Conservation (phyloP, 2,113 vertebrate species). For the Gymnocephalus cernua region DNA sequence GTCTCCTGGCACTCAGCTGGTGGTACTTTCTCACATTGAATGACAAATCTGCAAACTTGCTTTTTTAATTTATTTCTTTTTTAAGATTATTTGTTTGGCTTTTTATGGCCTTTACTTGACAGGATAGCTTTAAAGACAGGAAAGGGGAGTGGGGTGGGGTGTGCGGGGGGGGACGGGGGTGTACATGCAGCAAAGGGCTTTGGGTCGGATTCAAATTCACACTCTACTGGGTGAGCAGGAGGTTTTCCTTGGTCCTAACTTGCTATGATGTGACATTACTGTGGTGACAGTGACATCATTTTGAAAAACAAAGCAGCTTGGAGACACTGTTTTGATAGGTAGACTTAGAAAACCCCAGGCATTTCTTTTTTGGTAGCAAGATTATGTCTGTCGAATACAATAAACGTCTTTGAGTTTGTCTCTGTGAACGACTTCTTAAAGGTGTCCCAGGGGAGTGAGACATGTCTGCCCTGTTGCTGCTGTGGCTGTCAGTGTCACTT, state of each 20-base stretch:
- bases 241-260: not conserved
- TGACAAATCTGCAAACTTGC: slow-evolving; percentile 1
- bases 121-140: no score
- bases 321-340: not conserved
- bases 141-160: no score
- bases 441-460: not conserved
- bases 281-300: not conserved
- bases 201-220: no score
- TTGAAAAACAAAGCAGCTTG: slow-evolving; percentile 3
- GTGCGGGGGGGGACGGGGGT: no score
- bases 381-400: not conserved
- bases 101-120: no score
- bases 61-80: not conserved
- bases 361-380: not conserved
- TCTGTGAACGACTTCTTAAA: slow-evolving; percentile 2
- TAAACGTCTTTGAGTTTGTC: not conserved
- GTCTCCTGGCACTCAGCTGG: not conserved
- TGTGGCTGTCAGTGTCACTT: not conserved
- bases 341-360: not conserved
- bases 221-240: no score
- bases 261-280: slow-evolving; percentile 15
- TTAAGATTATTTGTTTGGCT: no score
- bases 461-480: slow-evolving; percentile 2
- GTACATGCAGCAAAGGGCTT: no score
- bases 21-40: slow-evolving; percentile 14